phyloP scores from a whole-genome alignment of 2,113 vertebrate genomes.

The Phainopepla nitens region DNA sequence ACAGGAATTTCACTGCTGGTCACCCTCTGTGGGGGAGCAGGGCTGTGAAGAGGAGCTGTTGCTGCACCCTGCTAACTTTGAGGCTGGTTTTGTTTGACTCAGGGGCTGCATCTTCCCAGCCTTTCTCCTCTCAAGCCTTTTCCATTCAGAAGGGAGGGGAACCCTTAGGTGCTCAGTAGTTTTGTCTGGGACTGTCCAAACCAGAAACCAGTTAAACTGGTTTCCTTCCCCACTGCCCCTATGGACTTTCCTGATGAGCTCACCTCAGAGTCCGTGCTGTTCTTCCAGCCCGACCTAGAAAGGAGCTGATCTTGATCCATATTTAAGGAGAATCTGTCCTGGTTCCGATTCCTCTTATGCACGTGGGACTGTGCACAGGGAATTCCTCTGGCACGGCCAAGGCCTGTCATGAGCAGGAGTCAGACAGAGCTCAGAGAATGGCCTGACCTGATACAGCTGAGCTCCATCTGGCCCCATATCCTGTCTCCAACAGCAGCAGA shows the following conservation, averaged over 20 bases:
- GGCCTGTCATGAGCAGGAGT: background rate
- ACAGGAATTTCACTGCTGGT: background rate
- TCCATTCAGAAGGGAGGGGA: background rate
- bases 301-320: background rate
- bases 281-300: conserved; percentile 36
- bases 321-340: conserved; percentile 8
- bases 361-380: background rate
- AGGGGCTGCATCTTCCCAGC: fast-evolving
- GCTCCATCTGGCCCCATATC: background rate
- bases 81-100: background rate
- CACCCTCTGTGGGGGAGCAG: background rate
- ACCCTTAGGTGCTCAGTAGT: background rate
- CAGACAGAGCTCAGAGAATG: background rate
- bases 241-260: background rate
- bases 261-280: background rate
- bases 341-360: background rate
- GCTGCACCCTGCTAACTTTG: fast-evolving
- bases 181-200: background rate
- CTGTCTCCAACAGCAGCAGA: background rate
- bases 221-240: background rate
- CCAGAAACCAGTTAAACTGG: background rate
- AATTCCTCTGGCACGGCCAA: fast-evolving
- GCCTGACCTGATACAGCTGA: background rate
- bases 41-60: background rate
- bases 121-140: background rate